These are phyloP conservation scores for Macaria notata DNA, from an alignment of 2,888 invertebrate genomes.

Conservation along the genomic window DNA sequence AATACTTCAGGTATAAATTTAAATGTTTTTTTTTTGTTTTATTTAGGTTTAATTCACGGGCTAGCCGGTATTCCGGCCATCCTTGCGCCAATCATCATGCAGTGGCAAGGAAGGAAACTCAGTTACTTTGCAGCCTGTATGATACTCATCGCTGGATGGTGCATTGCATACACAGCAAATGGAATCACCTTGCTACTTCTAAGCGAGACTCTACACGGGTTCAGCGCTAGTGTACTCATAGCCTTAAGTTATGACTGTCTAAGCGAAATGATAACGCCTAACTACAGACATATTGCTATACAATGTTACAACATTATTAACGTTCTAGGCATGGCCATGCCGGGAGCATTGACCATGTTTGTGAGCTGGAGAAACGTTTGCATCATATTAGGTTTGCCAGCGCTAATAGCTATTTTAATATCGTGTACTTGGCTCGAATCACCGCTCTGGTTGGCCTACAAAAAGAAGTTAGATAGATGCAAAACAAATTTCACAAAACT, in stretches of 20 bases:
- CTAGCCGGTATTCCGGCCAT: conserved; percentile 34
- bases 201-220: conserved; percentile 32
- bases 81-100: conserved; percentile 37
- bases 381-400: conserved; percentile 9
- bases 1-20: too few species aligned
- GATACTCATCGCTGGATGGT: conserved; percentile 31
- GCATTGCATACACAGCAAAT: conserved; percentile 20
- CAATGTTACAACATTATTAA: background rate
- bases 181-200: conserved; percentile 21
- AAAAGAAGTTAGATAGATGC: background rate
- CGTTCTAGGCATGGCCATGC: background rate
- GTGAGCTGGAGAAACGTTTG: conserved; percentile 1
- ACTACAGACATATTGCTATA: conserved; percentile 16
- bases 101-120: conserved; percentile 34
- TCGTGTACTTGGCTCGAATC: conserved; percentile 2
- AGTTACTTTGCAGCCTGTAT: conserved; percentile 34
- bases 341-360: background rate
- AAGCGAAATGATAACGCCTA: conserved; percentile 29
- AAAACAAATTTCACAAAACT: conserved; percentile 4
- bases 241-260: conserved; percentile 23
- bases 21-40: too few species aligned
- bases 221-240: background rate
- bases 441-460: conserved; percentile 7
- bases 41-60: conserved; percentile 36
- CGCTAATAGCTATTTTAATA: conserved; percentile 4